These are phyloP conservation scores for Clarias macrocephalus DNA, from an alignment of 2,113 vertebrate genomes.

Conservation along the genomic window DNA sequence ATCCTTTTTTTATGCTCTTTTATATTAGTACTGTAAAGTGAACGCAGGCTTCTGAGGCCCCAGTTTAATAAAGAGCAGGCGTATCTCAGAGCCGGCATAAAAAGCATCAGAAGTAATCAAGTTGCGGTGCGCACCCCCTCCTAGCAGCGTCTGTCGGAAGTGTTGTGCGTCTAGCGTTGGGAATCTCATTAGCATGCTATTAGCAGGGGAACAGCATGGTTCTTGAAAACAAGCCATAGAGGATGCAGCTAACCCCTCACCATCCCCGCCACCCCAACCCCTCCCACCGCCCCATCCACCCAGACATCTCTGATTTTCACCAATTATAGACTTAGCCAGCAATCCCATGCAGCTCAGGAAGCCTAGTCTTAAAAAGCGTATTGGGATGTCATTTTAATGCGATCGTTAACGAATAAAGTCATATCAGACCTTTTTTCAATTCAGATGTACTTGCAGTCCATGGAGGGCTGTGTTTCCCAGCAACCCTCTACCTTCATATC, in stretches of 20 bases:
- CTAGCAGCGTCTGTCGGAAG: slow-evolving; percentile 37
- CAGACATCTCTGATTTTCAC: slow-evolving; percentile 9
- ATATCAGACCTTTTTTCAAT: neutral
- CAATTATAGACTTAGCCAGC: neutral
- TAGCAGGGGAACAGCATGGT: slow-evolving; percentile 39
- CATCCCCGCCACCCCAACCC: neutral
- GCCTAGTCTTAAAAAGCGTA: neutral
- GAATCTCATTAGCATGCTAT: slow-evolving; percentile 51
- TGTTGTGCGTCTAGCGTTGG: slow-evolving; percentile 30
- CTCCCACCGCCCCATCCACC: neutral
- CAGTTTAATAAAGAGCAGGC: slow-evolving; percentile 35
- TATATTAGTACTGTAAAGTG: slow-evolving; percentile 5
- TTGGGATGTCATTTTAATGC: slow-evolving; percentile 12
- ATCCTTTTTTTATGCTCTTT: neutral
- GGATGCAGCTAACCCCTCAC: slow-evolving; percentile 24
- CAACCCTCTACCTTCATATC: slow-evolving; percentile 15
- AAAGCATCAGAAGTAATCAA: slow-evolving; percentile 30
- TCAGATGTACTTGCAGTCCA: neutral
- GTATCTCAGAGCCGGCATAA: slow-evolving; percentile 34
- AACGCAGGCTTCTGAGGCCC: neutral
- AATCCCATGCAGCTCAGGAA: neutral
- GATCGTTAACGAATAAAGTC: neutral
- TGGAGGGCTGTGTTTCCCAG: slow-evolving; percentile 25
- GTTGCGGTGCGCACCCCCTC: slow-evolving; percentile 31
- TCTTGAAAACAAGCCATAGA: slow-evolving; percentile 33